Base-by-base conservation (phyloP, 2,797 vertebrate species). In the Xyrichtys novacula region DNA sequence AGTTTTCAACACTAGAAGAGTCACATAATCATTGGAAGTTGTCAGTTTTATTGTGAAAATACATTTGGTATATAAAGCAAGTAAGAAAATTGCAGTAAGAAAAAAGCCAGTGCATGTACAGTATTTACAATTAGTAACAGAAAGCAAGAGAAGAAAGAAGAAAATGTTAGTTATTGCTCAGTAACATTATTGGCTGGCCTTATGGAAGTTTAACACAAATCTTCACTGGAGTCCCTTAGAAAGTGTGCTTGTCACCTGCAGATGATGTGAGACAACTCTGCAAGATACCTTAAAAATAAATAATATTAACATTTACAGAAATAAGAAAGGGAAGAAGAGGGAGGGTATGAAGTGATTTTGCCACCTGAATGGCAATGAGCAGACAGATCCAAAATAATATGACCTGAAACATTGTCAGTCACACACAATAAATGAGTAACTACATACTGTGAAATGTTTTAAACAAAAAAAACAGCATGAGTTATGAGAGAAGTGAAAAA, bases 31-130 rank as follows among this genome's bases (percentile, higher is more conserved):
- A 55, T 55, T 59, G 5, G 60, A 79, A 71, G 38, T 85, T 83
- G 67, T 88, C 80, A 68, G 40, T 90, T 93, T 93, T 93, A 93
- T 92, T 93, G 86, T 84, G 88, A 93, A 93, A 92, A 93, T 93
- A 93, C 85, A 89, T 89, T 88, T 85, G 87, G 72, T 92, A 92
- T 70, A 89, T 58, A 88, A 90, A 87, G 85, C 78, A 80, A 55
- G 84, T 87, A 74, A 84, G 74, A 89, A 76, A 65, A 76, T 72
- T 47, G 78, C 84, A 81, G 70, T 80, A 75, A 68, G 79, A 83
- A 84, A 78, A 84, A 88, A 89, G 89, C 87, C 90, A 91, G 88
- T 90, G 85, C 89, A 91, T 90, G 82, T 89, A 88, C 79, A 86
- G 68, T 85, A 91, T 81, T 76, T 78, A 90, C 81, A 91, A 68